Evolutionary conservation across 1,140 invertebrate species (phyloP).

Genomic region (Achatina immaculata): DNA sequence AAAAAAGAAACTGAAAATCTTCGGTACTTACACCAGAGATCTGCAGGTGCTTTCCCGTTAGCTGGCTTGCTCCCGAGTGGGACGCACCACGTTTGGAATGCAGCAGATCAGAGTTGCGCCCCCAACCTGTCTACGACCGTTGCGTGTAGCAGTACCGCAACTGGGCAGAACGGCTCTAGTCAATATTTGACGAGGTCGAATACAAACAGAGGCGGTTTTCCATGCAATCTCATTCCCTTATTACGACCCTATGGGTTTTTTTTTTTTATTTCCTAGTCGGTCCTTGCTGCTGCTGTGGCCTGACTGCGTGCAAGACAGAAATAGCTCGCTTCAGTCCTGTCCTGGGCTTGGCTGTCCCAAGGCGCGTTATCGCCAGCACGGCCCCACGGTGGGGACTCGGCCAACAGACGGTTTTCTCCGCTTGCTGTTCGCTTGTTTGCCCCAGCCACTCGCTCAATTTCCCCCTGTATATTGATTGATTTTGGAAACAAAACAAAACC

Average conservation of each 20-base stretch:
- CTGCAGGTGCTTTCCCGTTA: background rate
- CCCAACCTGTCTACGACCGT: constrained; percentile 19
- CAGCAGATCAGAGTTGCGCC: constrained; percentile 13
- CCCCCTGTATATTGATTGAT: constrained; percentile 17
- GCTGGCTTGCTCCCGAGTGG: background rate
- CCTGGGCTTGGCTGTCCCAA: background rate
- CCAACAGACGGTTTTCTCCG: background rate
- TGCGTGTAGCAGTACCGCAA: constrained; percentile 1
- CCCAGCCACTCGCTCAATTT: constrained; percentile 18
- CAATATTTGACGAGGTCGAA: constrained; percentile 23
- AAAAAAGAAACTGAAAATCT: no score
- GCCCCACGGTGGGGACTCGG: background rate
- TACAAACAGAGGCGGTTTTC: constrained; percentile 10
- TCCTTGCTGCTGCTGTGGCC: background rate
- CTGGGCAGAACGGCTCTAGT: constrained; percentile 17
- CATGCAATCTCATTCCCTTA: constrained; percentile 15
- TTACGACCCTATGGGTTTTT: constrained; percentile 4
- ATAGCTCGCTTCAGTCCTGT: background rate
- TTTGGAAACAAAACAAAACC: no score
- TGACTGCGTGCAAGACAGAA: background rate
- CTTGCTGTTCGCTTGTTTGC: constrained; percentile 21
- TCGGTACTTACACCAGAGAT: background rate
- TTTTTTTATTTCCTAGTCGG: background rate
- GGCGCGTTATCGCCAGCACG: constrained; percentile 11
- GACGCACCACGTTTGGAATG: background rate